These are phyloP conservation scores for Aulostomus chinensis DNA, from an alignment of 2,797 vertebrate species.

Conservation along the genomic window DNA sequence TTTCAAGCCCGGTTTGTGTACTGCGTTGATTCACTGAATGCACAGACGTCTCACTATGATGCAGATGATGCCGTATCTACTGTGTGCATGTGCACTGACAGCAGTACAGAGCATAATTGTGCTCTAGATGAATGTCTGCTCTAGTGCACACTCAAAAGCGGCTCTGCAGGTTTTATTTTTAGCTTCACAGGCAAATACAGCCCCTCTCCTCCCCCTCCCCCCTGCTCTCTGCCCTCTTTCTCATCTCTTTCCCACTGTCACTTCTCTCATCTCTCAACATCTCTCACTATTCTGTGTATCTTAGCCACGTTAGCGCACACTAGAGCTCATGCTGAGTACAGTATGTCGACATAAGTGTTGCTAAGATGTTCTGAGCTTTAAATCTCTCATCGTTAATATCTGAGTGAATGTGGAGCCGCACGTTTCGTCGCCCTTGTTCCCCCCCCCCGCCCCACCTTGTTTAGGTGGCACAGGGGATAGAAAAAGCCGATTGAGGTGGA, in stretches of 20 bases:
- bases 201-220: slow-evolving; percentile 6
- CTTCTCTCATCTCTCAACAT: slow-evolving; percentile 55
- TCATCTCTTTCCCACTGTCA: slow-evolving; percentile 55
- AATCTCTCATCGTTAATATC: slow-evolving; percentile 48
- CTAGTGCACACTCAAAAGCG: slow-evolving; percentile 62
- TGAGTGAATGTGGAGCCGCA: slow-evolving; percentile 37
- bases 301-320: neutral
- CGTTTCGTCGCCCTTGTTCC: no score
- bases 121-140: slow-evolving; percentile 66
- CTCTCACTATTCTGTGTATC: slow-evolving; percentile 30
- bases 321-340: slow-evolving; percentile 1
- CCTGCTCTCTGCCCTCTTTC: slow-evolving; percentile 38
- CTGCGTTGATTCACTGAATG: neutral
- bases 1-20: no score
- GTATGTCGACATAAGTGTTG: slow-evolving; percentile 17
- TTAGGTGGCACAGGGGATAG: slow-evolving; percentile 3
- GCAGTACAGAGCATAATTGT: slow-evolving; percentile 38
- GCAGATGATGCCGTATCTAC: slow-evolving; percentile 13
- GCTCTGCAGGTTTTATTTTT: slow-evolving; percentile 80
- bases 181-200: slow-evolving; percentile 68
- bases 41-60: neutral
- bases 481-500: slow-evolving; percentile 44
- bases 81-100: slow-evolving; percentile 14
- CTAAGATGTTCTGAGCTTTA: slow-evolving; percentile 11
- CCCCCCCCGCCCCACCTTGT: neutral